Conservation (phyloP, 2,888 invertebrate species). For the Mycogona germanica region DNA sequence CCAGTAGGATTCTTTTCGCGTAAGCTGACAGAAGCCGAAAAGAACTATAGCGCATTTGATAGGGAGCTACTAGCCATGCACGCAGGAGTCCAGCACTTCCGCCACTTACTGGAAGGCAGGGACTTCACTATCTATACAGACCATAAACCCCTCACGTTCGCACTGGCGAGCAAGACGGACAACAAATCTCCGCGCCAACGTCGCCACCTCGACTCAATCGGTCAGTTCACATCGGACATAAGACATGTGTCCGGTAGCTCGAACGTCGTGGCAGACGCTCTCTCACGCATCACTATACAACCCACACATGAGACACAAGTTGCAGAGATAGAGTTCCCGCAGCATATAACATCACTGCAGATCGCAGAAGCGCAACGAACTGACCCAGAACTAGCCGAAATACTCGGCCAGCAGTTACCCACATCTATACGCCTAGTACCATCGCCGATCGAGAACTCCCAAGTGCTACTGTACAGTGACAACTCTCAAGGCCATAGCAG, state of each 20-base stretch:
- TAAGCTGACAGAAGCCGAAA: background rate
- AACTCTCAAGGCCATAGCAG: background rate
- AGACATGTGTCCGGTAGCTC: slow-evolving; percentile 24
- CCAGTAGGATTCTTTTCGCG: background rate
- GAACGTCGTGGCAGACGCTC: background rate
- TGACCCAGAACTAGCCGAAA: background rate
- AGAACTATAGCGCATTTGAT: background rate
- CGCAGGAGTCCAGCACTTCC: slow-evolving; percentile 17
- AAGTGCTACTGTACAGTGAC: background rate
- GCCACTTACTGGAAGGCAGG: slow-evolving; percentile 28
- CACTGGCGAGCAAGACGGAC: slow-evolving; percentile 25
- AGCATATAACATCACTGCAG: too few species aligned
- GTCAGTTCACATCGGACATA: slow-evolving; percentile 32
- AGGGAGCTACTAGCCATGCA: background rate
- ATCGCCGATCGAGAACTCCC: too few species aligned
- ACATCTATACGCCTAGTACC: too few species aligned
- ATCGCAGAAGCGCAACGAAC: background rate
- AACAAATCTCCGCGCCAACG: slow-evolving; percentile 31
- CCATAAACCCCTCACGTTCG: slow-evolving; percentile 27
- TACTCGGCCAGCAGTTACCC: too few species aligned
- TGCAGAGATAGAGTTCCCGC: too few species aligned
- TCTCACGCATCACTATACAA: background rate
- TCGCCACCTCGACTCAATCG: slow-evolving; percentile 27
- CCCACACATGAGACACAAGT: too few species aligned
- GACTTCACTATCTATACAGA: slow-evolving; percentile 27